Evolutionary conservation across 2,797 vertebrate species (phyloP).

Genomic region (Catamblyrhynchus diadema): DNA sequence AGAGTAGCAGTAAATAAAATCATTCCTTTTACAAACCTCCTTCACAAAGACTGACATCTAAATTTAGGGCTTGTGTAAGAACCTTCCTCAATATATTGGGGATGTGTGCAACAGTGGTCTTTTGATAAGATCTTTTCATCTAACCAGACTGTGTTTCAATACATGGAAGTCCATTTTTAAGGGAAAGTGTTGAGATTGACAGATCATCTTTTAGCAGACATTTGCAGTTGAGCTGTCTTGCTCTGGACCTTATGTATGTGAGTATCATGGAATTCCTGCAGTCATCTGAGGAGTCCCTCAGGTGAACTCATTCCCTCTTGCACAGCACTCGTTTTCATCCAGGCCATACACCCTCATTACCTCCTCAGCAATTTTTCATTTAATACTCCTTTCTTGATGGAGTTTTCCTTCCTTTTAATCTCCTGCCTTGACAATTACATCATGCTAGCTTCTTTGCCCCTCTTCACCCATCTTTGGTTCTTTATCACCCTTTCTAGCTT

Average conservation of each 20-base stretch:
- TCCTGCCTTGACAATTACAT: neutral
- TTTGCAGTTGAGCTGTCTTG: neutral
- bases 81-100: rapidly evolving
- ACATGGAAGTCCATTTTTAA: neutral
- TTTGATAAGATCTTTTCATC: neutral
- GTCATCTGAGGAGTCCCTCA: neutral
- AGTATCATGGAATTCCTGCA: neutral
- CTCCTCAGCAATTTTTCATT: neutral
- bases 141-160: neutral
- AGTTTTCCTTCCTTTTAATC: neutral
- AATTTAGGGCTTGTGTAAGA: neutral
- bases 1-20: neutral
- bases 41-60: neutral
- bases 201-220: neutral
- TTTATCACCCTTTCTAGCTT: neutral
- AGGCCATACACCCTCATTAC: neutral
- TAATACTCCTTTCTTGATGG: neutral
- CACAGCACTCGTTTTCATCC: neutral
- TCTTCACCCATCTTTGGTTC: neutral
- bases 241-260: neutral
- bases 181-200: neutral
- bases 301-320: neutral
- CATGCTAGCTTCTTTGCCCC: neutral
- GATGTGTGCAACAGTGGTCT: neutral
- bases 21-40: neutral